phyloP scores from a whole-genome alignment of 1,140 invertebrate species.

The Ridgeia piscesae region DNA sequence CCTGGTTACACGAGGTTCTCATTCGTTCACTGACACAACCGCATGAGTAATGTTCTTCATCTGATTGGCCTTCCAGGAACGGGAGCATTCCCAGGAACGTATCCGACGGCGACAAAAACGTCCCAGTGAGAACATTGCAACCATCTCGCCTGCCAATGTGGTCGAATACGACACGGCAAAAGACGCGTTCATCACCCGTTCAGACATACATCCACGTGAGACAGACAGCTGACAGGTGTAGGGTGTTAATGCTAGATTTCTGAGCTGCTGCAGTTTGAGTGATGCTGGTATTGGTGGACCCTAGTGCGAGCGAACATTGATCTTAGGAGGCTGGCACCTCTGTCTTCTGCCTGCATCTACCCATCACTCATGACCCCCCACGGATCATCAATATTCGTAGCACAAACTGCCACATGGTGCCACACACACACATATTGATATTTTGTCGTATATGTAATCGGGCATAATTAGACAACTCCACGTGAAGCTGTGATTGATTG shows the following conservation, averaged over 20 bases:
- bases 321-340: neutral
- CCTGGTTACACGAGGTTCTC: neutral
- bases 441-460: neutral
- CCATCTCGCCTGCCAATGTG: neutral
- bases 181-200: neutral
- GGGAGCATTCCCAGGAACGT: neutral
- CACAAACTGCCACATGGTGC: neutral
- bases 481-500: neutral
- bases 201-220: neutral
- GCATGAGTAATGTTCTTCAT: neutral
- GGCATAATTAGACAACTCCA: neutral
- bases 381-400: neutral
- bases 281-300: neutral
- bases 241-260: neutral
- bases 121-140: neutral
- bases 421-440: neutral
- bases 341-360: no score
- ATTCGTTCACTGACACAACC: neutral
- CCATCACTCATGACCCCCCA: neutral
- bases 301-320: neutral
- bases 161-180: neutral
- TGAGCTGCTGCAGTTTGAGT: neutral
- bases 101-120: neutral
- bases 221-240: neutral
- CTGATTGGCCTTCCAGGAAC: neutral